A percentile compares a stretch with the other conserved stretches of the same genome.
Evolutionary conservation across 2,888 invertebrate species (phyloP).

Genomic region (Tribolium freemani): DNA sequence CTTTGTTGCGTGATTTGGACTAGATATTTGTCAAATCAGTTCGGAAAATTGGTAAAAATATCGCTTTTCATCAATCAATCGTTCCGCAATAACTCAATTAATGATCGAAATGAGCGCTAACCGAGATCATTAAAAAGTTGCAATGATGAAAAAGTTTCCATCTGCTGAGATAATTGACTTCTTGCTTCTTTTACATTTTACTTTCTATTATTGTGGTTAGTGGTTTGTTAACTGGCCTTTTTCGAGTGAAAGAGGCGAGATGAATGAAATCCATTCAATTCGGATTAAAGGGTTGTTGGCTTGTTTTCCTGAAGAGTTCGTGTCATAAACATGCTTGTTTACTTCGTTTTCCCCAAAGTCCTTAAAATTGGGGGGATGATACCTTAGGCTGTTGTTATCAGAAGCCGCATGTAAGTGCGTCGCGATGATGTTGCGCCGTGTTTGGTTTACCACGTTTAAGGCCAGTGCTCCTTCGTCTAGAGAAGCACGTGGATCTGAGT

Average conservation of each 20-base stretch:
- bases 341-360: conserved; percentile 7
- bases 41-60: too few relatives aligned
- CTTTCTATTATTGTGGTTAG: conserved; percentile 11
- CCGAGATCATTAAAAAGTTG: too few relatives aligned
- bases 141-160: background rate
- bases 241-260: background rate
- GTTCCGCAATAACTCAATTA: too few relatives aligned
- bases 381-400: conserved; percentile 35
- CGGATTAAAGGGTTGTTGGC: conserved; percentile 7
- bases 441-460: conserved; percentile 53
- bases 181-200: background rate
- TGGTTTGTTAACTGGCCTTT: background rate
- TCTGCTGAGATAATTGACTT: background rate
- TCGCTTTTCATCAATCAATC: background rate
- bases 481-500: conserved; percentile 54
- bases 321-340: conserved; percentile 14
- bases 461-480: conserved; percentile 56
- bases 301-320: conserved; percentile 1
- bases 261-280: conserved; percentile 20
- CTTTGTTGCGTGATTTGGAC: too few relatives aligned
- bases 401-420: conserved; percentile 45
- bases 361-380: background rate
- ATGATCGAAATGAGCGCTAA: too few relatives aligned
- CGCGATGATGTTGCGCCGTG: conserved; percentile 53
- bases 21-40: too few relatives aligned